Percentiles rank a stretch among this genome's conserved stretches.
These are phyloP conservation scores for Meloidogyne chitwoodi DNA, from an alignment of 1,140 invertebrate species.

Conservation along the genomic window DNA sequence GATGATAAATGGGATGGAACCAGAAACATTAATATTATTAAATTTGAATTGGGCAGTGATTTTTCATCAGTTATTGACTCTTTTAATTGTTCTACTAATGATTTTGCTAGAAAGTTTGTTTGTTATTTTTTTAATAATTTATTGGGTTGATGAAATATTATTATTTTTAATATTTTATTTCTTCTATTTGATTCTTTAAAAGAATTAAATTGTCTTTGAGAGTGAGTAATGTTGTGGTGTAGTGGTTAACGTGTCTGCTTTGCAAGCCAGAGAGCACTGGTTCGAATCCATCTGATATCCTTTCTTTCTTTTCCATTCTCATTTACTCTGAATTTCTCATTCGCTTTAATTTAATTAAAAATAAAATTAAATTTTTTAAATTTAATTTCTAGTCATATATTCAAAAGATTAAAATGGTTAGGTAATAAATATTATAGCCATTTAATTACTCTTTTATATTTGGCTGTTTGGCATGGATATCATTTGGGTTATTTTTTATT, in stretches of 20 bases:
- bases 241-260: too few species aligned
- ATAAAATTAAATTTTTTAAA: slow-evolving; percentile 7
- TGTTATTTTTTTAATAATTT: slow-evolving; percentile 5
- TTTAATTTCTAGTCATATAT: slow-evolving; percentile 62
- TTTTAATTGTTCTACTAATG: slow-evolving; percentile 64
- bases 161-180: too few species aligned
- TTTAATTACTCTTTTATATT: slow-evolving; percentile 61
- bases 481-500: slow-evolving; percentile 63
- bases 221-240: too few species aligned
- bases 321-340: too few species aligned
- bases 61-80: slow-evolving; percentile 59
- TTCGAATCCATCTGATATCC: too few species aligned
- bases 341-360: too few species aligned
- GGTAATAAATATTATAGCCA: slow-evolving; percentile 63
- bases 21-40: slow-evolving; percentile 60
- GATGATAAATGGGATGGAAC: slow-evolving; percentile 61
- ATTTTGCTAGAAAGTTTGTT: slow-evolving; percentile 62
- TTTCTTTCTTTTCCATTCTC: too few species aligned
- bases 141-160: too few species aligned
- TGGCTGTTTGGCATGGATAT: slow-evolving; percentile 64
- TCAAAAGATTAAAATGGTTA: slow-evolving; percentile 62
- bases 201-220: too few species aligned
- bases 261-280: too few species aligned
- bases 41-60: slow-evolving; percentile 60
- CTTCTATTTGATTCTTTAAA: too few species aligned